These are phyloP conservation scores for Genyomyrus donnyi DNA, from an alignment of 2,113 vertebrate species.

Conservation along the genomic window DNA sequence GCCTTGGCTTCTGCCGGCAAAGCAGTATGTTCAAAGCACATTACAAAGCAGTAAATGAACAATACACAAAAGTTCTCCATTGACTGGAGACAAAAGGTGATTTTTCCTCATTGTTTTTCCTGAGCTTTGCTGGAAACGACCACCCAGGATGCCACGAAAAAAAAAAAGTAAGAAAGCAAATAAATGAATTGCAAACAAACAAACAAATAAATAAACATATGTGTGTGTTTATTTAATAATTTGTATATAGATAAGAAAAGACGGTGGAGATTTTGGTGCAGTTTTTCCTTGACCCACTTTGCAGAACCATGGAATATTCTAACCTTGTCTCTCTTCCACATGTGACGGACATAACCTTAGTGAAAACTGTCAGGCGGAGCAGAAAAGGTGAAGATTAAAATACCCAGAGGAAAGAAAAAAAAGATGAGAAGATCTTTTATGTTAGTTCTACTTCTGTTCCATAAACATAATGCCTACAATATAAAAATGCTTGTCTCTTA, in stretches of 20 bases:
- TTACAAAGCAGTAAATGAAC: not conserved
- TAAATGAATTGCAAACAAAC: too few relatives aligned
- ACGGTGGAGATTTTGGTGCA: not conserved
- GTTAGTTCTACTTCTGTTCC: not conserved
- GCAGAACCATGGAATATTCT: not conserved
- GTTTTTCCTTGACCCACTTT: not conserved
- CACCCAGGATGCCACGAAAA: not conserved
- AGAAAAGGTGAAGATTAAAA: constrained; percentile 11
- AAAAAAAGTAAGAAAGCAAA: too few relatives aligned
- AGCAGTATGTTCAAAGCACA: not conserved
- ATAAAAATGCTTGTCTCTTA: not conserved
- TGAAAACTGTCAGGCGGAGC: not conserved
- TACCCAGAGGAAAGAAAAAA: constrained; percentile 1
- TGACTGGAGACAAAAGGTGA: not conserved
- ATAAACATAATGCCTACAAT: not conserved
- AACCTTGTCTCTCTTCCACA: not conserved
- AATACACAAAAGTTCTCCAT: not conserved
- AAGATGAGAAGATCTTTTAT: not conserved
- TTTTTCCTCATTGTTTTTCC: not conserved
- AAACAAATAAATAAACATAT: too few relatives aligned
- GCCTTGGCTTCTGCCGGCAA: constrained; percentile 3
- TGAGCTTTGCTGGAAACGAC: not conserved
- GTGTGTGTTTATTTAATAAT: not conserved
- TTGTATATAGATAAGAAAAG: not conserved
- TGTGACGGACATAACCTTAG: not conserved